These are phyloP conservation scores for Ellobius talpinus DNA, from an alignment of 2,113 vertebrate genomes.

Conservation along the genomic window DNA sequence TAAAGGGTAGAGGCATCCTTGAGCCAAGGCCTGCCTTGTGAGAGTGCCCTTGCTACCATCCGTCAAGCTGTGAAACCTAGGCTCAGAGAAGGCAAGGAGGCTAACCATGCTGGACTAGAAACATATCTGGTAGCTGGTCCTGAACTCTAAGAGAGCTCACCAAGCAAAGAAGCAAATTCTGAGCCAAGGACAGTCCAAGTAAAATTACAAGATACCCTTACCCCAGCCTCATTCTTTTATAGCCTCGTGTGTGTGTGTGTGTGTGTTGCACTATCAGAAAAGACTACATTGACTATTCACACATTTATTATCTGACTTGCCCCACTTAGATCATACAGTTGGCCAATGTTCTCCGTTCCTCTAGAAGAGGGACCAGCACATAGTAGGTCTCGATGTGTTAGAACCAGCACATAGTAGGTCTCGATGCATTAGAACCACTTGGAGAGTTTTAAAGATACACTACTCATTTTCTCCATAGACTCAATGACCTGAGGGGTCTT, in stretches of 20 bases:
- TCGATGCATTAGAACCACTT: not conserved
- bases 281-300: not conserved
- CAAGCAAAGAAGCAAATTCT: not conserved
- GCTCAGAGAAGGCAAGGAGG: not conserved
- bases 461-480: not conserved
- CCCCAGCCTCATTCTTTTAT: not conserved
- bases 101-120: not conserved
- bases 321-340: not conserved
- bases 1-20: not conserved
- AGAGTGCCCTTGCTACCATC: not conserved
- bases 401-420: not conserved
- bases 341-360: not conserved
- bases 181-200: not conserved
- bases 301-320: not conserved
- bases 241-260: not conserved
- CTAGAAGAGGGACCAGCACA: not conserved
- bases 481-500: not conserved
- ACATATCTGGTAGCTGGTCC: not conserved
- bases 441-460: not conserved
- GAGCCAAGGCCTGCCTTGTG: not conserved
- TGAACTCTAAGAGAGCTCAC: not conserved
- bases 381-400: not conserved
- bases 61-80: not conserved
- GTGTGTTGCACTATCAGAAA: not conserved
- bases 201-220: not conserved